Evolutionary conservation across 2,797 vertebrate species (phyloP).

Genomic region (Coregonus sp.): DNA sequence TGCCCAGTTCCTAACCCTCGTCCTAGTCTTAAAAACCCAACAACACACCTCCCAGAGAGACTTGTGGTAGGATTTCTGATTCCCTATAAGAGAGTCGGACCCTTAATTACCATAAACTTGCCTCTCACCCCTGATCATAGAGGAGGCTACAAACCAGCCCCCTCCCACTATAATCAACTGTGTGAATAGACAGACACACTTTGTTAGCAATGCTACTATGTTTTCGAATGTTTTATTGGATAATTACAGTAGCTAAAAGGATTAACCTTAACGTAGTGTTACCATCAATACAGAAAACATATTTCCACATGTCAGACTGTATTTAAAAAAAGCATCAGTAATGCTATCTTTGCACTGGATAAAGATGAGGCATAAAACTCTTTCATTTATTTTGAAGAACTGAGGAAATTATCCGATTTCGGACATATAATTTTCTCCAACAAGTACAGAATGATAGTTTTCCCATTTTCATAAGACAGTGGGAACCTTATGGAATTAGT

Average conservation of each 20-base stretch:
- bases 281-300: neutral
- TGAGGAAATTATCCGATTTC: too few relatives aligned
- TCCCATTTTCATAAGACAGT: neutral
- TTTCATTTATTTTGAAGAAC: too few relatives aligned
- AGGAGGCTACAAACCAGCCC: constrained; percentile 40
- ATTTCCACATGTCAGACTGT: neutral
- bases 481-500: neutral
- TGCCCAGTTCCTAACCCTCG: constrained; percentile 53
- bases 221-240: neutral
- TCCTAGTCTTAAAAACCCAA: constrained; percentile 46
- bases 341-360: too few relatives aligned
- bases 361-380: too few relatives aligned
- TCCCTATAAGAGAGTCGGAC: constrained; percentile 67
- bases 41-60: constrained; percentile 56
- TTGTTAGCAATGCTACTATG: constrained; percentile 14
- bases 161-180: constrained; percentile 41
- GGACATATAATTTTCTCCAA: neutral
- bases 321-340: neutral
- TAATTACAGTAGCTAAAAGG: neutral
- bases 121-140: constrained; percentile 68
- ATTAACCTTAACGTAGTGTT: neutral
- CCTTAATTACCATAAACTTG: constrained; percentile 78
- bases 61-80: constrained; percentile 35
- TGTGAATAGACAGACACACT: constrained; percentile 2
- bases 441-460: neutral